Base-by-base conservation (phyloP, 2,113 vertebrate species). In the Spheniscus mendiculus region DNA sequence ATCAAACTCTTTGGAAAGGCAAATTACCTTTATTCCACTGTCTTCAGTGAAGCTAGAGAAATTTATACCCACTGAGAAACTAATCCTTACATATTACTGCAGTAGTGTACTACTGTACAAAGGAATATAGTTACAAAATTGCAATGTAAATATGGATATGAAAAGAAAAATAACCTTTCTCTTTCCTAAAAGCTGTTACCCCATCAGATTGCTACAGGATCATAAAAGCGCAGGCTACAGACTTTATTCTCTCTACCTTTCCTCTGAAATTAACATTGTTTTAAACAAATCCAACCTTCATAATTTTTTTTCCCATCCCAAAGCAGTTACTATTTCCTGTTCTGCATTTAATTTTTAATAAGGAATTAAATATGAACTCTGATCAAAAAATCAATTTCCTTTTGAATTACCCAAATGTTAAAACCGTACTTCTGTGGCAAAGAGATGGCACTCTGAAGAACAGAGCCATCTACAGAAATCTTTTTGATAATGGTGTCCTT, bases 401-500 rank as follows among this genome's bases (percentile, higher is more conserved):
- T 95, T 82, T 79, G 74, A 96, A 58, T 93, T 78, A 94, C 45
- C 15, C 22, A 66, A 83, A 90, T 12, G 47, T 94, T 96, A 82
- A 95, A 97, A 87, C 34, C 9, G 0, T 50, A 80, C 17, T 97
- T 79, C 66, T 83, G 63, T 49, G 59, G 85, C 78, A 56, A 87
- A 93, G 89, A 83, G 82, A 96, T 91, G 82, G 61, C 0, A 0
- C 30, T 89, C 81, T 77, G 83, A 90, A 84, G 74, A 98, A 94
- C 80, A 93, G 91, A 97, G 74, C 74, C 85, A 93, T 97, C 95
- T 96, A 95, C 92, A 97, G 95, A 98, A 97, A 94, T 76, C 95
- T 91, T 91, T 81, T 47, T 89, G 92, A 97, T 97, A 98, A 98
- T 96, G 84, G 97, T 65, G 86, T 91, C 96, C 91, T 97, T 97